Conservation (phyloP, 1,140 invertebrate genomes). For the Drosophila azteca region DNA sequence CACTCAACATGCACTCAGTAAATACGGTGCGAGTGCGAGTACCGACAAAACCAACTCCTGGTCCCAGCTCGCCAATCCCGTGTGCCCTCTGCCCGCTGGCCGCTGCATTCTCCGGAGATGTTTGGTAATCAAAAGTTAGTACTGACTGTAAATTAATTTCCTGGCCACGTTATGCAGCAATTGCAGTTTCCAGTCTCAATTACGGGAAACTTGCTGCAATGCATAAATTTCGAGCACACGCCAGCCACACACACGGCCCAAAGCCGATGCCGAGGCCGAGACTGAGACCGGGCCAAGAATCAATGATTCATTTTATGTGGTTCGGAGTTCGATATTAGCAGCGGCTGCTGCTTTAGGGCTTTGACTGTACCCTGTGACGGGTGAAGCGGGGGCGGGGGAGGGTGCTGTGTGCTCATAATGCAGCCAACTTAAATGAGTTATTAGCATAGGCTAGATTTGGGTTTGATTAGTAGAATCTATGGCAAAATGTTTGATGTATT, state of each 20-base stretch:
- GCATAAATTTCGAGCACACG: slow-evolving; percentile 63
- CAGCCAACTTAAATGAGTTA: too few relatives aligned
- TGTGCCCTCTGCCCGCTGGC: neutral
- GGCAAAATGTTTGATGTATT: too few relatives aligned
- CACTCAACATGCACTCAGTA: slow-evolving; percentile 25
- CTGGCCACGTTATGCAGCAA: slow-evolving; percentile 36
- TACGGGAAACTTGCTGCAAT: slow-evolving; percentile 64
- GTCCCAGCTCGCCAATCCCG: neutral
- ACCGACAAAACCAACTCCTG: neutral
- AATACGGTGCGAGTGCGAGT: slow-evolving; percentile 21
- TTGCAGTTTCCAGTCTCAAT: slow-evolving; percentile 55
- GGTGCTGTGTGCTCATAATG: neutral
- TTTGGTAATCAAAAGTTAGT: slow-evolving; percentile 50
- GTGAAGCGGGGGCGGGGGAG: too few relatives aligned
- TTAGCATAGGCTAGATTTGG: too few relatives aligned
- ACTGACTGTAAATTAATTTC: slow-evolving; percentile 67
- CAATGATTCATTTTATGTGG: slow-evolving; percentile 74
- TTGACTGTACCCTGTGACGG: neutral
- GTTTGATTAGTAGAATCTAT: too few relatives aligned
- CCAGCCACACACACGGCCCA: slow-evolving; percentile 23
- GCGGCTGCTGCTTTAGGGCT: neutral
- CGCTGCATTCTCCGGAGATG: slow-evolving; percentile 21
- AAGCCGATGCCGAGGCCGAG: neutral
- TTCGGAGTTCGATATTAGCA: slow-evolving; percentile 39
- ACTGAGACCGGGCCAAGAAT: slow-evolving; percentile 17